Percentiles rank a stretch among this genome's conserved stretches.
phyloP scores from a whole-genome alignment of 2,113 vertebrate species.

The Micronycteris hirsuta region DNA sequence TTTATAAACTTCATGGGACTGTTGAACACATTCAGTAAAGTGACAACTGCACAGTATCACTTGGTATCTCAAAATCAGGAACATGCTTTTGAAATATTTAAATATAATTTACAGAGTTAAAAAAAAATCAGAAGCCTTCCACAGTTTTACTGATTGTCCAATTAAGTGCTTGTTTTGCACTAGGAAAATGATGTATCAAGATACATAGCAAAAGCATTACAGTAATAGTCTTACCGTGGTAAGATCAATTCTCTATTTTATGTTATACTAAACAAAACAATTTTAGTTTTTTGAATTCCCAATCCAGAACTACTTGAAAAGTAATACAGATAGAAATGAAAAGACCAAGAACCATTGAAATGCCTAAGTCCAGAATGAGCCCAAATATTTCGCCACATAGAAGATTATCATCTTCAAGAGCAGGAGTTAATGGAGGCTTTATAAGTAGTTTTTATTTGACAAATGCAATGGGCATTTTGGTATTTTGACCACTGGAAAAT shows the following conservation, averaged over 20 bases:
- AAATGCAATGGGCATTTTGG: conserved; percentile 81
- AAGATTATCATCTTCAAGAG: conserved; percentile 47
- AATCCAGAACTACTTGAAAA: conserved; percentile 84
- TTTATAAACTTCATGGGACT: conserved; percentile 83
- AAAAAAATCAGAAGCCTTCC: conserved; percentile 78
- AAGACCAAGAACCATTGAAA: conserved; percentile 77
- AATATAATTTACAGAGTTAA: conserved; percentile 80
- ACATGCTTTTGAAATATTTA: conserved; percentile 81
- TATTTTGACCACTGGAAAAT: conserved; percentile 83
- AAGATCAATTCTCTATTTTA: conserved; percentile 86
- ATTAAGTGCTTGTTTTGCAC: conserved; percentile 73
- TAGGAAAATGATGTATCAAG: conserved; percentile 99
- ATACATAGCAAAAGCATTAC: conserved; percentile 95
- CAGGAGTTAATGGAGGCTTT: conserved; percentile 69
- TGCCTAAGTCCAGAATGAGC: conserved; percentile 75
- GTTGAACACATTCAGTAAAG: conserved; percentile 82
- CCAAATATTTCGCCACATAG: conserved; percentile 78
- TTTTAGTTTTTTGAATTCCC: conserved; percentile 84
- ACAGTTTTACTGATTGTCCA: conserved; percentile 80
- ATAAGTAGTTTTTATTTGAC: conserved; percentile 75
- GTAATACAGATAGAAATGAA: conserved; percentile 77
- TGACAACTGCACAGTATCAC: conserved; percentile 78
- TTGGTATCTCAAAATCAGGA: conserved; percentile 78
- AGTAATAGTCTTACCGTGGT: conserved; percentile 84
- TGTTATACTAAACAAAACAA: conserved; percentile 86